A percentile compares a stretch with the other conserved stretches of the same genome.
These are phyloP conservation scores for Agonopterix subpropinquella DNA, from an alignment of 2,888 invertebrate species.

Conservation along the genomic window DNA sequence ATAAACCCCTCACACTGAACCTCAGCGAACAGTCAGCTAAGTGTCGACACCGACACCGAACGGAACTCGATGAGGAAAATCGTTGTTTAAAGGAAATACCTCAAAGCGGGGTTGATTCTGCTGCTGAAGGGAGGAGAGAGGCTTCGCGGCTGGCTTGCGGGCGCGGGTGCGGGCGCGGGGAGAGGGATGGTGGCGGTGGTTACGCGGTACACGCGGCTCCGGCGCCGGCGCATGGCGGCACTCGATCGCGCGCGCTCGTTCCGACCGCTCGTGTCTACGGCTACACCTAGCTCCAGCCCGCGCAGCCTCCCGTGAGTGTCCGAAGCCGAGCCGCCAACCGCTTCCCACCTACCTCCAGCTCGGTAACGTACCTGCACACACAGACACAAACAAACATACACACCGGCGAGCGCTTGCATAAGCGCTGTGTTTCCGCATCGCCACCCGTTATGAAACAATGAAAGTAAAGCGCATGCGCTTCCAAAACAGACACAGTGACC, in stretches of 20 bases:
- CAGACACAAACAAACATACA: conserved; percentile 6
- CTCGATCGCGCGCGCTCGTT: conserved; percentile 51
- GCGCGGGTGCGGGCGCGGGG: conserved; percentile 9
- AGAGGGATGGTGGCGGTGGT: conserved; percentile 10
- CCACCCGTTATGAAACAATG: conserved; percentile 22
- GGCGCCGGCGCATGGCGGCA: conserved; percentile 31
- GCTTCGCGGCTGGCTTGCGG: conserved; percentile 6
- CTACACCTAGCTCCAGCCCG: conserved; percentile 14
- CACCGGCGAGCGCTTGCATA: conserved; percentile 24
- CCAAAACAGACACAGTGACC: conserved; percentile 11
- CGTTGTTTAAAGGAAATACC: not conserved
- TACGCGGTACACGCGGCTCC: conserved; percentile 13
- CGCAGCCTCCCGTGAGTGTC: conserved; percentile 15
- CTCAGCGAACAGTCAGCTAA: too few relatives aligned
- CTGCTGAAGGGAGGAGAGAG: conserved; percentile 13
- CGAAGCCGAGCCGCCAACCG: conserved; percentile 5
- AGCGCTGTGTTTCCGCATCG: conserved; percentile 22
- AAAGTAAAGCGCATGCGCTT: conserved; percentile 11
- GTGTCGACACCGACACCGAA: too few relatives aligned
- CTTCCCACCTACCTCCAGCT: conserved; percentile 10
- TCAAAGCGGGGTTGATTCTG: conserved; percentile 8
- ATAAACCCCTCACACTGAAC: too few relatives aligned
- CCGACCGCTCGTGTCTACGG: conserved; percentile 46
- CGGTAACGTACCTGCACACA: conserved; percentile 24
- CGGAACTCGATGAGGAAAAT: not conserved